These are phyloP conservation scores for Pachydiplax longipennis DNA, from an alignment of 2,888 invertebrate species.

Conservation along the genomic window DNA sequence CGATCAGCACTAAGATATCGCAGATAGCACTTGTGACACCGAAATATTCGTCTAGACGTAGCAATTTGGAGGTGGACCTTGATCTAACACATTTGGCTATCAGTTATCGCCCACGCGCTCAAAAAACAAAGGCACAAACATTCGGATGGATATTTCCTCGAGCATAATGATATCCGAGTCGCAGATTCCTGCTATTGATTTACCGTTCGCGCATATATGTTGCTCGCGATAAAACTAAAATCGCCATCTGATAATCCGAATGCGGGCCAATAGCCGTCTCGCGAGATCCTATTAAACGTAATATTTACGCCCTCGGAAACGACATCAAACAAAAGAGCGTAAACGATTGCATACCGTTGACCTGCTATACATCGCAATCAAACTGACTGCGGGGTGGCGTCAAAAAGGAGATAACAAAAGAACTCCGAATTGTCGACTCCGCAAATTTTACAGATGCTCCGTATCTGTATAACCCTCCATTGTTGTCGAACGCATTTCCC, in stretches of 20 bases:
- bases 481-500: background rate
- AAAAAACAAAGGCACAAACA: too few relatives aligned
- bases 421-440: constrained; percentile 16
- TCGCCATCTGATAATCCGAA: background rate
- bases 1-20: too few relatives aligned
- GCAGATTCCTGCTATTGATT: background rate
- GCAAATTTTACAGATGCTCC: constrained; percentile 38
- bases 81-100: too few relatives aligned
- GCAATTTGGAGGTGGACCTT: too few relatives aligned
- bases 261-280: background rate
- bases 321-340: background rate
- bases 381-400: background rate
- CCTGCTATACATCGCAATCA: constrained; percentile 11
- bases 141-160: background rate
- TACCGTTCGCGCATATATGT: background rate
- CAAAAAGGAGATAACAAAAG: constrained; percentile 19
- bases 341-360: constrained; percentile 39
- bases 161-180: background rate
- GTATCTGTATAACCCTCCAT: background rate
- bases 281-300: background rate
- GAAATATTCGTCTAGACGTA: too few relatives aligned
- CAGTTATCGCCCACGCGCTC: too few relatives aligned
- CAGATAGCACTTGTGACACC: too few relatives aligned
- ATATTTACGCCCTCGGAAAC: constrained; percentile 26
- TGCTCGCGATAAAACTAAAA: background rate